Evolutionary conservation across 2,113 vertebrate genomes (phyloP), one percentile per base, ranked within the genome.

Genomic region (Sciurus niger): DNA sequence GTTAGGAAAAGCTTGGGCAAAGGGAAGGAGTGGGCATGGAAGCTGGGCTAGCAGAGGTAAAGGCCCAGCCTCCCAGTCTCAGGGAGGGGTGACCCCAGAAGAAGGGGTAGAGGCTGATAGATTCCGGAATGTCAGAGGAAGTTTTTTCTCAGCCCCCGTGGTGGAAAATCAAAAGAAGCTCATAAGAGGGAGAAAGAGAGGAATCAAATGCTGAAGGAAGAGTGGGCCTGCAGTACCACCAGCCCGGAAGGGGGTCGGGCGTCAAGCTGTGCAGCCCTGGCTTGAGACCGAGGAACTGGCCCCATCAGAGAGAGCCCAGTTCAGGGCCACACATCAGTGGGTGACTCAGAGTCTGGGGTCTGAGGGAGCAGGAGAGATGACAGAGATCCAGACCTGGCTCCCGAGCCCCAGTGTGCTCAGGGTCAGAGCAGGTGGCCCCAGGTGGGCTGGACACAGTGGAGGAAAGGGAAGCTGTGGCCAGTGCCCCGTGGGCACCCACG

Each of bases 61-160:
- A 17, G 0, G n/a, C 28, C 43, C 40, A 32, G 32, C 3, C 4
- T 16, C 90, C 14, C 12, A 70, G 28, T 24, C 80, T 84, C 16
- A 0, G 9, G 13, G 24, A 76, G 6, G 14, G 9, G 14, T 2
- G 53, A 24, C 76, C 0, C 0, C 0, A 1, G 12, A 30, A 7
- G n/a, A 60, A 74, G 28, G 2, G 10, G 24, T 43, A n/a, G 53
- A n/a, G 53, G 72, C 70, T 8, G 40, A 17, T 5, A 30, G 65
- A 51, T 30, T 46, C 92, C 1, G 12, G 72, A 6, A 17, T 6
- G 24, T 34, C 78, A 68, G 58, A 32, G 16, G 22, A 34, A 28
- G 20, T 4, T 8, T 2, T 9, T 16, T 43, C 25, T 80, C 34
- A 4, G 53, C 34, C 20, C 51, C 51, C 1, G 0, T 12, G 46